Conservation (phyloP, 2,797 vertebrate species). For the Balearica regulorum region DNA sequence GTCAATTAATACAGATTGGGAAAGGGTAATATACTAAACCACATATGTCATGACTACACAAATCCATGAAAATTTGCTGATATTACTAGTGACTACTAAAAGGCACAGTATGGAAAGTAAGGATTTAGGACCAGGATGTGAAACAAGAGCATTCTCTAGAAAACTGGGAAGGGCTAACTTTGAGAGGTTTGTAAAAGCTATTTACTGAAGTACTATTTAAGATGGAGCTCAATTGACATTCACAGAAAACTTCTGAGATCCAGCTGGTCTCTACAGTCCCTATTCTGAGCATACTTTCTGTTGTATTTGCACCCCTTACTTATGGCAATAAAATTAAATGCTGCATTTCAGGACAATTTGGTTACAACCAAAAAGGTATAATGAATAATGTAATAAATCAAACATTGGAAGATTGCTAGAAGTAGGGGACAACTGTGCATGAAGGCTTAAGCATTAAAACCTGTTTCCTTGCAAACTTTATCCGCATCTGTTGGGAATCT, state of each 20-base stretch:
- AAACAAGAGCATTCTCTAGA: background rate
- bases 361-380: background rate
- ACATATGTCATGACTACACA: background rate
- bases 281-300: background rate
- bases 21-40: background rate
- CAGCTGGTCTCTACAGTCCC: background rate
- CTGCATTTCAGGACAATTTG: background rate
- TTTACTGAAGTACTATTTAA: background rate
- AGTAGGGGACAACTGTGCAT: background rate
- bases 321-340: background rate
- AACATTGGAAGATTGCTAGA: background rate
- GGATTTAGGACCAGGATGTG: background rate
- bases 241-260: background rate
- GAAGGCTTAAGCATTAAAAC: background rate
- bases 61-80: background rate
- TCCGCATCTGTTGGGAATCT: background rate
- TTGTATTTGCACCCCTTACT: background rate
- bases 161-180: background rate
- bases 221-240: background rate
- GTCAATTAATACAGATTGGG: background rate
- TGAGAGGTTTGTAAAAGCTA: background rate
- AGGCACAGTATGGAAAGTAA: background rate
- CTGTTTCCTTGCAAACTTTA: background rate
- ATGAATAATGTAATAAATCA: background rate
- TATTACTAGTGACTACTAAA: background rate